Evolutionary conservation across 2,797 vertebrate genomes (phyloP), one percentile per base, ranked within the genome.

Genomic region (Morus bassanus): DNA sequence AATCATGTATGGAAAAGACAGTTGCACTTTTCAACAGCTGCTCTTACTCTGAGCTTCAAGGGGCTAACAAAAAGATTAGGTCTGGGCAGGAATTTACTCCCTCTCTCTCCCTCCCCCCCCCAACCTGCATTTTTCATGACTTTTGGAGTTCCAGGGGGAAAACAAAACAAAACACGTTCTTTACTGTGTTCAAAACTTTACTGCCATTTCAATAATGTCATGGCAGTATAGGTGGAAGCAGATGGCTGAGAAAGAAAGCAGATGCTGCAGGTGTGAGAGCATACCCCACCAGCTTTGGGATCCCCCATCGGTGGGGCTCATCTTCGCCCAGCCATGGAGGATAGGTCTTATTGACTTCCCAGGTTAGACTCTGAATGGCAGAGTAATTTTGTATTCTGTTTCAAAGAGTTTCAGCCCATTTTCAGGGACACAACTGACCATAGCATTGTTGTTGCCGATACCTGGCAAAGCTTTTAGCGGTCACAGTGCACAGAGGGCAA

Each of bases 21-120:
- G 81, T 97, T 93, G 46, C 67, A 69, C 48, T 97, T 93, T 93
- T 94, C 75, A 93, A 91, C 91, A 97, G 95, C 94, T 97, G 94
- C 70, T 85, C 41, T 93, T 88, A 72, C 85, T 94, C 77, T 90
- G 50, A 87, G 67, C 79, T 91, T 93, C 85, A 91, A 92, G 82
- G 30, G 50, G 11, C 56, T 93, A 88, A 74, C 1, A 0, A 95
- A 95, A 81, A 94, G 45, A 85, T 94, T 94, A 88, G 35, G 30
- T 73, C 51, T 92, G 59, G 31, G 28, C 67, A 70, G 60, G 45
- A 46, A 82, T 79, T 89, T 95, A 86, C 57, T 95, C 54, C n/a
- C 24, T 64, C 27, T 63, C 54, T 63, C 18, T 53, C 76, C 37
- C 24, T 74, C 39, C 45, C 37, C 41, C n/a, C 63, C 30, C 25